Evolutionary conservation across 2,113 vertebrate species (phyloP).

Genomic region (Sphaerodactylus townsendi): DNA sequence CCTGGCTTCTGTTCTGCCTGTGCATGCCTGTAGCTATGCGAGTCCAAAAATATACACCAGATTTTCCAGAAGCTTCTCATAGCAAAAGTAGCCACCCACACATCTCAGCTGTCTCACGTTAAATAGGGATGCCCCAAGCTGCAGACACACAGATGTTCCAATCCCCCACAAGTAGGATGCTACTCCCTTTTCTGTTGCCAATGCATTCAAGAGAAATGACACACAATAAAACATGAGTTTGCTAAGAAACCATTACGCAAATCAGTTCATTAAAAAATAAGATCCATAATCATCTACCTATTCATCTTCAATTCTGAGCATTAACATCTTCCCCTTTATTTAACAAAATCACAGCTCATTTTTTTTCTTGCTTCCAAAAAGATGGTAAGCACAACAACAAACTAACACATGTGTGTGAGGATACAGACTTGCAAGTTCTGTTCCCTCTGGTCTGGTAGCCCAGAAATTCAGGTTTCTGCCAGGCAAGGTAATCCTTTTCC

Average conservation of each 20-base stretch:
- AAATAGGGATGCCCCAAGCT: conserved; percentile 51
- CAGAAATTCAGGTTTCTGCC: no score
- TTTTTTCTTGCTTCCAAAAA: not conserved
- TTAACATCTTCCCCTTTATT: not conserved
- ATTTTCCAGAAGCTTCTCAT: conserved; percentile 50
- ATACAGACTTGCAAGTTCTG: no score
- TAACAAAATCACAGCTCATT: no score
- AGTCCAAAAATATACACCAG: conserved; percentile 45
- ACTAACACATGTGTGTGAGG: not conserved
- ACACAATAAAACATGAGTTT: conserved; percentile 30
- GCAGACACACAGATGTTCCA: conserved; percentile 53
- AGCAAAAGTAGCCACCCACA: conserved; percentile 59
- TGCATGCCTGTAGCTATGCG: conserved; percentile 20
- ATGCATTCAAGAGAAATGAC: conserved; percentile 15
- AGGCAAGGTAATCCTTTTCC: no score
- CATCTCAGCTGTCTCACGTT: conserved; percentile 63
- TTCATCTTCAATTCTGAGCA: not conserved
- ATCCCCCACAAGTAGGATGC: conserved; percentile 39
- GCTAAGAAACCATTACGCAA: not conserved
- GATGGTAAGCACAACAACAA: conserved; percentile 19
- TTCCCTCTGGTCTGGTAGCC: no score
- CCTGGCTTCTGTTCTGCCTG: conserved; percentile 7
- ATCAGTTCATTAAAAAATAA: conserved; percentile 3
- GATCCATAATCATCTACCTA: fast-evolving
- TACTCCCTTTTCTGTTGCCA: conserved; percentile 38